Base-by-base conservation (phyloP, 2,113 vertebrate genomes). In the Gallinago undulata region DNA sequence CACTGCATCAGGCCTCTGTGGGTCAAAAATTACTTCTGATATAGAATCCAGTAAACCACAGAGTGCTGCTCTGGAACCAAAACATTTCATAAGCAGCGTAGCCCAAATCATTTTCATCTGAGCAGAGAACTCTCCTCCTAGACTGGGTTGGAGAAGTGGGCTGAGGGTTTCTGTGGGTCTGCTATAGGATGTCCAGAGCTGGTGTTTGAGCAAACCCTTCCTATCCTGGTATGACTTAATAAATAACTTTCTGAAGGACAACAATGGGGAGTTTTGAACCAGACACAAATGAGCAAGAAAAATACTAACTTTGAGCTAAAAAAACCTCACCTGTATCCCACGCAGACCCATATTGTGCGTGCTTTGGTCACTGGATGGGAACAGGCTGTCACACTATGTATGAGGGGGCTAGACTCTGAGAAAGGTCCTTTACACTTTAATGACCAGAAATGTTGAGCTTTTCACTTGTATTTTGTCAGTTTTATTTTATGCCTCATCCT, bases 1-100 rank as follows among this genome's bases (percentile, higher is more conserved):
- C 0, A 0, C 22, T 18, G 9, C 35, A 12, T 25, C 2, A 2
- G 48, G 9, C 31, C 11, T 59, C 21, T 17, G 8, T 25, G 19
- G 8, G 16, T 45, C 43, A 60, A 48, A 55, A 48, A 41, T 22
- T 70, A 1, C 14, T 55, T 59, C 66, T 55, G 43, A 15, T 47
- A 14, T 1, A 57, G 14, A 77, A 53, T 5, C 30, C 35, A 78
- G 21, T 39, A 53, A 73, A 28, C 2, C 33, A 22, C 16, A 67
- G 24, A 50, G 16, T 19, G 21, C 27, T 53, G 18, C 3, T 35
- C 48, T 68, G 39, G 31, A 21, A 43, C 50, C 31, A 73, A 67
- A 89, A 24, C 10, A 30, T 33, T 13, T 74, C 41, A 80, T 14
- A 31, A 66, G 19, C 15, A 70, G 10, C 19, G 14, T 1, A 59